Evolutionary conservation across 2,797 vertebrate genomes (phyloP), one percentile per base, ranked within the genome.

Genomic region (Holocentrus rufus): DNA sequence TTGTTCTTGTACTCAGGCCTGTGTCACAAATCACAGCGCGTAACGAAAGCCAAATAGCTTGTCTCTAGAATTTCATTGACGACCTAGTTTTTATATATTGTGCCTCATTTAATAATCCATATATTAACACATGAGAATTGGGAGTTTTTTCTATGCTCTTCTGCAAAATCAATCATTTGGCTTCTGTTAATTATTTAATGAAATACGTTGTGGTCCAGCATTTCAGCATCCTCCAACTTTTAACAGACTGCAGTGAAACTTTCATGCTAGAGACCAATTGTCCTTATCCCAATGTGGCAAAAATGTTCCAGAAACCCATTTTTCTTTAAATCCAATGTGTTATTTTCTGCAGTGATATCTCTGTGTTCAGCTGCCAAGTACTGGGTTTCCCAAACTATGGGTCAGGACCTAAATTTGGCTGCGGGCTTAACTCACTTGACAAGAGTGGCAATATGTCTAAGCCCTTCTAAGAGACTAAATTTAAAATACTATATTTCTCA

Each of bases 351-450:
- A 47, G 20, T 44, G 7, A 42, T 66, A 46, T 30, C 0, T 55
- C 22, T 77, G 15, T 71, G 64, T 69, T 61, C 42, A 61, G 55
- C 56, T 63, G 56, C 76, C 57, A 18, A 53, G 55, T 72, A 31
- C 42, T 61, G 25, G n/a, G 54, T 47, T 71, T 81, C 36, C 53
- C 77, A 56, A n/a, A 7, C 71, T 36, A 52, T 65, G 31, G 31
- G 20, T 52, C 27, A 44, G 20, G 39, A 72, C 65, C 31, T 76
- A 53, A 60, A 74, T 77, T 78, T 76, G 30, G 61, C 77, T 78
- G 13, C 69, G 66, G 71, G 34, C 61, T 52, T 66, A 73, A 65
- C 57, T 78, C 64, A 58, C 42, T 65, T 15, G 17, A 18, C 59
- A 65, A 69, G 23, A 74, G 27, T 74, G 61, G 18, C 17, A 55